Conservation (phyloP, 2,888 invertebrate genomes). For the Lycophotia porphyrea region DNA sequence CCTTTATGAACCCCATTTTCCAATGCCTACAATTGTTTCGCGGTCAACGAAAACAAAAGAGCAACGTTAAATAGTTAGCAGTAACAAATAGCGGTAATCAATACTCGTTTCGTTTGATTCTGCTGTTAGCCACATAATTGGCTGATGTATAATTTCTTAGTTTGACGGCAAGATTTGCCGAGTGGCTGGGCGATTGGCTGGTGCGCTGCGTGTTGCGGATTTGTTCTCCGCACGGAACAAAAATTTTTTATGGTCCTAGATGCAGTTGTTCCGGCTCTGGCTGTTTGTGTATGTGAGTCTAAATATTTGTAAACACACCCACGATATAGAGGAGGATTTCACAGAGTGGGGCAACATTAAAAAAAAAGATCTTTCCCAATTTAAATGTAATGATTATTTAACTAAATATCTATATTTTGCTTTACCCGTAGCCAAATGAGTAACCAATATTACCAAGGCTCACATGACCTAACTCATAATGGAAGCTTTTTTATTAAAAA, state of each 20-base stretch:
- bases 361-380: no score
- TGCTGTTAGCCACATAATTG: neutral
- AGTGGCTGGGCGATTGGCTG: neutral
- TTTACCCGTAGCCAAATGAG: neutral
- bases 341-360: neutral
- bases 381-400: no score
- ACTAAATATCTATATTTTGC: no score
- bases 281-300: neutral
- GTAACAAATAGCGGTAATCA: neutral
- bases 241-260: neutral
- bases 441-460: constrained; percentile 12
- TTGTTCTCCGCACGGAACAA: neutral
- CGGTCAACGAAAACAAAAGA: neutral
- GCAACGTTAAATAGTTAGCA: neutral
- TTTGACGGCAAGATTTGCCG: neutral
- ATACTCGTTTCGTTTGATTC: neutral
- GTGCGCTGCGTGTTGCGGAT: neutral
- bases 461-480: constrained; percentile 31
- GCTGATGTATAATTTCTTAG: neutral
- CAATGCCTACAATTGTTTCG: neutral
- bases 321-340: neutral
- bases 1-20: neutral
- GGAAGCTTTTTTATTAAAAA: constrained; percentile 38
- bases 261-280: neutral
- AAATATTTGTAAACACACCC: neutral